A percentile compares a stretch with the other conserved stretches of the same genome.
Evolutionary conservation across 2,888 invertebrate genomes (phyloP).

Genomic region (Cheilosia vulpina): DNA sequence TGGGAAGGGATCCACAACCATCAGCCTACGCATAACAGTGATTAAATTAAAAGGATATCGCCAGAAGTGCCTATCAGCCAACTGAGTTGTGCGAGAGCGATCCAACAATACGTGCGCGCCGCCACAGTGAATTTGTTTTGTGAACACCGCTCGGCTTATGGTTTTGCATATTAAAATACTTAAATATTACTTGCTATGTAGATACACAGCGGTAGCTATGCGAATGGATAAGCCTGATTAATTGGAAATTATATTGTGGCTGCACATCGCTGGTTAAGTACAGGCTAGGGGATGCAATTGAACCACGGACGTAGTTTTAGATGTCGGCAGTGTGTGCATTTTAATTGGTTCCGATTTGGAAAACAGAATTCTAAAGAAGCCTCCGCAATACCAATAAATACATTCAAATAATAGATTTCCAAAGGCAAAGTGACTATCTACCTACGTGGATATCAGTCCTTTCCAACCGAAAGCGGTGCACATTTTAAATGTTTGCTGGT

Average conservation of each 20-base stretch:
- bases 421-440: background rate
- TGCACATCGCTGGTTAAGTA: background rate
- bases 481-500: background rate
- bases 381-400: background rate
- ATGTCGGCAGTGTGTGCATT: no score
- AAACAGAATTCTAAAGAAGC: background rate
- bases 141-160: slow-evolving; percentile 14
- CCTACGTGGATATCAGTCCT: background rate
- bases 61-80: slow-evolving; percentile 3
- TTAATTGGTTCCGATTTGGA: slow-evolving; percentile 23
- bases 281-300: slow-evolving; percentile 13
- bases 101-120: background rate
- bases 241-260: slow-evolving; percentile 57
- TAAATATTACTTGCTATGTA: slow-evolving; percentile 44
- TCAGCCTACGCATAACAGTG: slow-evolving; percentile 38
- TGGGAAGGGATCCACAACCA: background rate
- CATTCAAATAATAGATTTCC: slow-evolving; percentile 12
- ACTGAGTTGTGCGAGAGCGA: slow-evolving; percentile 3
- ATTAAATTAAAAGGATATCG: slow-evolving; percentile 66
- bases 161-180: slow-evolving; percentile 18
- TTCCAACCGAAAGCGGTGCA: background rate
- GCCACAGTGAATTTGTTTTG: background rate
- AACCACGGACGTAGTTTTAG: background rate
- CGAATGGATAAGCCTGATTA: slow-evolving; percentile 51
- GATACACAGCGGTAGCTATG: background rate